Conservation (phyloP, 2,888 invertebrate genomes). For the Drosophila fulvimacula region DNA sequence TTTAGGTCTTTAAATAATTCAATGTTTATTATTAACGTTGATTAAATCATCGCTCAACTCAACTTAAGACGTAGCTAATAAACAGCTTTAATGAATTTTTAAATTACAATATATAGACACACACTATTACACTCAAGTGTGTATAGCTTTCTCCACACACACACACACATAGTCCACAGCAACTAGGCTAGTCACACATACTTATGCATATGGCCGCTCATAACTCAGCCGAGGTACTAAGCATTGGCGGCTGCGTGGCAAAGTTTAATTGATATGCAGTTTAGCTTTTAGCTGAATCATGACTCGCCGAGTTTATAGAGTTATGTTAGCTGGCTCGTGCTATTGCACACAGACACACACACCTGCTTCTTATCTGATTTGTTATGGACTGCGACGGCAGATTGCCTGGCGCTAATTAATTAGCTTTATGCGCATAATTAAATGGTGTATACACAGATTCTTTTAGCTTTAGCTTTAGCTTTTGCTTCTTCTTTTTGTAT, state of each 20-base stretch:
- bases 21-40: conserved; percentile 27
- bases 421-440: conserved; percentile 64
- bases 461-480: conserved; percentile 16
- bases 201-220: conserved; percentile 3
- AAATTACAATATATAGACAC: neutral
- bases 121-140: too few species aligned
- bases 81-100: conserved; percentile 4
- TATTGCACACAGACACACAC: conserved; percentile 55
- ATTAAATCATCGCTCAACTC: conserved; percentile 44
- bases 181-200: conserved; percentile 21
- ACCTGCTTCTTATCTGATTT: conserved; percentile 55
- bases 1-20: conserved; percentile 9
- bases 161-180: conserved; percentile 8
- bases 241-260: neutral
- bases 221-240: neutral
- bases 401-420: conserved; percentile 56
- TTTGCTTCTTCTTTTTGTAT: conserved; percentile 1
- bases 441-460: conserved; percentile 43
- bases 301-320: neutral
- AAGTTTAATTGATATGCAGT: conserved; percentile 33
- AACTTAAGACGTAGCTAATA: conserved; percentile 11
- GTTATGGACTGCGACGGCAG: conserved; percentile 33
- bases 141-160: conserved; percentile 16
- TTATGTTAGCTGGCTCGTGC: conserved; percentile 42
- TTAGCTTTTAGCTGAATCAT: conserved; percentile 22